phyloP scores from a whole-genome alignment of 2,113 vertebrate genomes.

The Anser cygnoides region DNA sequence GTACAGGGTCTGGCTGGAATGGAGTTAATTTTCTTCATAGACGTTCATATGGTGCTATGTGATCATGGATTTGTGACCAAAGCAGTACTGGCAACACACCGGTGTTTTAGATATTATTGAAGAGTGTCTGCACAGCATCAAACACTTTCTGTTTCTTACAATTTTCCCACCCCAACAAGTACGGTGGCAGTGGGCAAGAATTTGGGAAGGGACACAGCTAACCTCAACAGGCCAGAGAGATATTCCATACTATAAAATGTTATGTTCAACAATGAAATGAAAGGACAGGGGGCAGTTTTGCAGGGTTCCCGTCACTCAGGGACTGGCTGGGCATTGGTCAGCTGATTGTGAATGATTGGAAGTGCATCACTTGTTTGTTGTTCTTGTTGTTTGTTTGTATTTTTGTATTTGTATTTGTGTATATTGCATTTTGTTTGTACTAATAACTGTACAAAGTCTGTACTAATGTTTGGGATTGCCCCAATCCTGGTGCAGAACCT shows the following conservation, averaged over 20 bases:
- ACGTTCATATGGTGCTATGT: background rate
- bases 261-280: background rate
- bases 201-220: background rate
- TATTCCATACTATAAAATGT: background rate
- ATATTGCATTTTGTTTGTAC: too few species aligned
- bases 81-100: background rate
- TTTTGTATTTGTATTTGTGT: too few species aligned
- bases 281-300: background rate
- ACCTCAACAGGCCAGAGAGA: background rate
- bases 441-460: too few species aligned
- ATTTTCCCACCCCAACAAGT: background rate
- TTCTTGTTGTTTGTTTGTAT: background rate
- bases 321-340: background rate
- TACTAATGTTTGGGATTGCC: too few species aligned
- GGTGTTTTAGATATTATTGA: background rate
- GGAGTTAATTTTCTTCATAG: background rate
- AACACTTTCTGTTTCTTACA: background rate
- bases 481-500: too few species aligned
- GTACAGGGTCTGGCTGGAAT: background rate
- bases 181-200: background rate
- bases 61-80: too few species aligned
- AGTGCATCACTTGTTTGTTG: too few species aligned
- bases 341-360: background rate
- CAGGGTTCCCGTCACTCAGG: accelerated
- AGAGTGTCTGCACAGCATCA: background rate